These are phyloP conservation scores for Mythimna pallens DNA, from an alignment of 2,888 invertebrate genomes.

Conservation along the genomic window DNA sequence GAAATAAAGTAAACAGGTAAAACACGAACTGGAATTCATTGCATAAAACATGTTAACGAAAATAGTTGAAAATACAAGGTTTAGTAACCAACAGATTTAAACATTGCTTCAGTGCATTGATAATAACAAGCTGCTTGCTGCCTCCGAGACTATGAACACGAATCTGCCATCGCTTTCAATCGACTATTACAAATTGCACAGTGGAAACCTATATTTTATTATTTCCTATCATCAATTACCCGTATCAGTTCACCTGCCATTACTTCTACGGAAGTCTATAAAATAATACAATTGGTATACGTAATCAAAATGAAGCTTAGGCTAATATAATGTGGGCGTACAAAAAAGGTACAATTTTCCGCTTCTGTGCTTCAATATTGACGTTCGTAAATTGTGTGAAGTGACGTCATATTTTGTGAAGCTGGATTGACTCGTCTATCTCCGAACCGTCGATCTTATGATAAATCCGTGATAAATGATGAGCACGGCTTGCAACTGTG, in stretches of 20 bases:
- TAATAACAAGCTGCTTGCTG: slow-evolving; percentile 38
- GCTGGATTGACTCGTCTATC: slow-evolving; percentile 79
- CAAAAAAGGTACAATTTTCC: slow-evolving; percentile 67
- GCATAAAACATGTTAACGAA: slow-evolving; percentile 40
- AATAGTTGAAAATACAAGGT: slow-evolving; percentile 39
- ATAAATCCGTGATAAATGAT: slow-evolving; percentile 86
- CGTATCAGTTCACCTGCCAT: slow-evolving; percentile 40
- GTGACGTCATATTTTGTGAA: slow-evolving; percentile 61
- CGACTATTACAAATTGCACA: slow-evolving; percentile 39
- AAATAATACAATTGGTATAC: slow-evolving; percentile 57
- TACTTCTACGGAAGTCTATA: slow-evolving; percentile 46
- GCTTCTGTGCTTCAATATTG: slow-evolving; percentile 65
- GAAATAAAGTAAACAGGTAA: slow-evolving; percentile 33
- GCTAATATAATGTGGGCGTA: slow-evolving; percentile 60
- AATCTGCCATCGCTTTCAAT: slow-evolving; percentile 38
- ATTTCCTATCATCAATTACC: slow-evolving; percentile 40
- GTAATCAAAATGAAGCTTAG: slow-evolving; percentile 47
- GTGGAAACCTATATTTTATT: slow-evolving; percentile 47
- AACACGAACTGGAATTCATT: slow-evolving; percentile 38
- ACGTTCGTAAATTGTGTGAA: slow-evolving; percentile 62
- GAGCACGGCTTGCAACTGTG: slow-evolving; percentile 72
- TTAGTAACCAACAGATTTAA: slow-evolving; percentile 26
- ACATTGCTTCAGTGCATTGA: slow-evolving; percentile 26
- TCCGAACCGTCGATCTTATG: slow-evolving; percentile 75
- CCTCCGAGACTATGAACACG: slow-evolving; percentile 14